These are phyloP conservation scores for Hymenopus coronatus DNA, from an alignment of 2,888 invertebrate species.

Conservation along the genomic window DNA sequence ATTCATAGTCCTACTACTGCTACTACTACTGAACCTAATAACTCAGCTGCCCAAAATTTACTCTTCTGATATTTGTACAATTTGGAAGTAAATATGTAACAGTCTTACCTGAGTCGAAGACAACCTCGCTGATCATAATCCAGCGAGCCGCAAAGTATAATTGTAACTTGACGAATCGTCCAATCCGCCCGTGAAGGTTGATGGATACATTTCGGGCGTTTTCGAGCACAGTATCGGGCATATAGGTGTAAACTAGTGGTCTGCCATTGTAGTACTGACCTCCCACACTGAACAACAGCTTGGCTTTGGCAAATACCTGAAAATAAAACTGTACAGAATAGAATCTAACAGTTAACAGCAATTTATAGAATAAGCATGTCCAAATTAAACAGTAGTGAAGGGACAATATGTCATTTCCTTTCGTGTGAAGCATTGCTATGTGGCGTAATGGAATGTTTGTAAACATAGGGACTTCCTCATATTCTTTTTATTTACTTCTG, in stretches of 20 bases:
- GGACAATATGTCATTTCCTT: too few relatives aligned
- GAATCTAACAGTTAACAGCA: too few relatives aligned
- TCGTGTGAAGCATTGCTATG: too few relatives aligned
- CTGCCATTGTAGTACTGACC: conserved; percentile 56
- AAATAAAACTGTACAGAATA: conserved; percentile 36
- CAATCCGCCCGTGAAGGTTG: conserved; percentile 58
- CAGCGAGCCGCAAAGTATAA: conserved; percentile 65
- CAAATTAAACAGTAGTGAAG: too few relatives aligned
- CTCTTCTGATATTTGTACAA: neutral
- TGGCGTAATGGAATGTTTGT: too few relatives aligned
- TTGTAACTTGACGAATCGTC: conserved; percentile 59
- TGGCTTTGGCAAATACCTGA: conserved; percentile 65
- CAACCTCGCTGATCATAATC: conserved; percentile 71
- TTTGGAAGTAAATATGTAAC: neutral
- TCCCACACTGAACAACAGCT: conserved; percentile 61
- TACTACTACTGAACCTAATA: too few relatives aligned
- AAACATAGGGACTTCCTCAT: too few relatives aligned
- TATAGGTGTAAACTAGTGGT: conserved; percentile 57
- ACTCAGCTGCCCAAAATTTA: neutral
- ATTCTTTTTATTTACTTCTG: too few relatives aligned
- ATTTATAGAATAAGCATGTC: too few relatives aligned
- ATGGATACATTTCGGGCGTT: conserved; percentile 68
- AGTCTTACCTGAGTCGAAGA: conserved; percentile 55
- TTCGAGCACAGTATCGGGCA: conserved; percentile 60
- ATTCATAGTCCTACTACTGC: too few relatives aligned